Base-by-base conservation (phyloP, 2,888 invertebrate genomes). In the Rhodophaea formosa region DNA sequence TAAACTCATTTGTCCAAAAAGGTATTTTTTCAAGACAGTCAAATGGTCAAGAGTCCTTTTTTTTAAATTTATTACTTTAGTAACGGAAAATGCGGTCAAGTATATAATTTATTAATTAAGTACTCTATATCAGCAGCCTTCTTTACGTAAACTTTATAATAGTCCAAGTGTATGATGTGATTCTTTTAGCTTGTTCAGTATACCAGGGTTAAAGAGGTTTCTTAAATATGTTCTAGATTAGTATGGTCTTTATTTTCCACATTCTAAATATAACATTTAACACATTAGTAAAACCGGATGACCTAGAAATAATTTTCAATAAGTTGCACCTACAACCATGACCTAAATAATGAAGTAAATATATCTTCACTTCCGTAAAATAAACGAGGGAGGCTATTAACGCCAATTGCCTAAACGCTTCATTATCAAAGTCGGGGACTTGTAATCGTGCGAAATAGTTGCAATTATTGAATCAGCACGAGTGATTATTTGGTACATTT, bases 391-490 rank as follows among this genome's bases (percentile, higher is more conserved):
- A 12, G 14, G 8, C 14, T 12, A 51, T 51, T 51, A 16, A 15
- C 23, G 1, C 23, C 8, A 32, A 53, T 53, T 53, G 17, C 14
- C 6, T 8, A 32, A 49, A 49, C 49, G 49, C 49, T 49, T 44
- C 32, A 46, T 53, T 35, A 42, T 39, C 46, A 47, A 49, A 56
- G 30, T 15, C 51, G 23, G 12, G 7, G 69, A 74, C 71, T 65
- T 49, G 49, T 49, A 43, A 53, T 53, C 29, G n/a, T 8, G 14
- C 15, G 43, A 43, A 45, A 45, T 45, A 54, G 45, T 32, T 32
- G 30, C 45, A 45, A 54, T 54, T 44, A 54, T 54, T 45, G 44
- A 54, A 45, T 44, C 43, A 53, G 15, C 8, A 30, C 14, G 17
- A 10, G 55, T 32, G 30, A 39, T 46, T 46, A 55, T 35, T 46